Base-by-base conservation (phyloP, 2,113 vertebrate genomes). In the Corythaeola cristata region DNA sequence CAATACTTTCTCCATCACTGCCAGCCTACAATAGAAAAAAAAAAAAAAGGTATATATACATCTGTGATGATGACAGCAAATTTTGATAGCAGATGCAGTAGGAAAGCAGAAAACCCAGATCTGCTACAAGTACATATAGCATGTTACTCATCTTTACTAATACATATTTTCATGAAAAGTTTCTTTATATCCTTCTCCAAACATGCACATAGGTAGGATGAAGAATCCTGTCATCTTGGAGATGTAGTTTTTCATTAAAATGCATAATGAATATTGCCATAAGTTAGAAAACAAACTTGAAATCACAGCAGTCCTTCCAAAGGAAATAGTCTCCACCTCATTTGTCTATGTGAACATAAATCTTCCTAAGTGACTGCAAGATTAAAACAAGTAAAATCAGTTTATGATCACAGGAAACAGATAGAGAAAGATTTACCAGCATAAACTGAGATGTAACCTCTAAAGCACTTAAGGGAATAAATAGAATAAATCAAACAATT, bases 1-100 rank as follows among this genome's bases (percentile, higher is more conserved):
- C 99, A 33, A 99, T 98, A 66, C 98, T 99, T 96, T 99, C 99
- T 1, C 99, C 99, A 63, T 99, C 99, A 35, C 98, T 99, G 76
- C 99, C 99, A 53, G 99, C 99, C 99, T 99, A 15, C 13, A 69
- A 90, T 20, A 12, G 52, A 64, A 71, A 63, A 88, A 72, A 60
- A 69, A 84, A 52, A 71, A 89, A 64, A 59, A 33, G 21, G 52
- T 21, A 27, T 19, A 30, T 47, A 86, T 7, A 66, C 23, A 30
- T 16, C 59, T 83, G 27, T 67, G 24, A 39, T 37, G 24, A 37
- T 37, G 22, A 32, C 5, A 44, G 18, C 5, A 64, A 58, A 49
- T 6, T 73, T 84, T 64, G 33, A 80, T 7, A 89, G 30, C 26
- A 84, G 33, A 68, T 19, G 21, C 37, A 82, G 39, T 27, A 55